Conservation (phyloP, 2,113 vertebrate genomes). For the Phalacrocorax carbo region DNA sequence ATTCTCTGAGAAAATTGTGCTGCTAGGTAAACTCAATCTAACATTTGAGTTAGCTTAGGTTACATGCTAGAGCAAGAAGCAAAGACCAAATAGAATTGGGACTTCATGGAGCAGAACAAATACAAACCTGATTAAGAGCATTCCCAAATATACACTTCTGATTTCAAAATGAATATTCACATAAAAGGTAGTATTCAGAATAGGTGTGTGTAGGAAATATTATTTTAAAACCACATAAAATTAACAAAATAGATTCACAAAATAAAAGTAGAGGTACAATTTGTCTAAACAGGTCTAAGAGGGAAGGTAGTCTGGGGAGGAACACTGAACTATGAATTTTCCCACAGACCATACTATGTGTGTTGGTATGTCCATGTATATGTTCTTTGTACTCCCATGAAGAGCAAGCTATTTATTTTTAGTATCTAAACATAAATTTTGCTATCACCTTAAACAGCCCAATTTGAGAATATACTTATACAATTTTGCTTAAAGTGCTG, state of each 20-base stretch:
- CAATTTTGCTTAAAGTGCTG: neutral
- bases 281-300: neutral
- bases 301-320: neutral
- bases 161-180: neutral
- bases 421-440: neutral
- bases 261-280: neutral
- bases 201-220: neutral
- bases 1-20: neutral
- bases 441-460: neutral
- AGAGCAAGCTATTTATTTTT: neutral
- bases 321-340: neutral
- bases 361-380: accelerated
- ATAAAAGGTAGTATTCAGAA: neutral
- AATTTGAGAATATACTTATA: neutral
- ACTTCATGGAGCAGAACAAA: neutral
- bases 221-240: neutral
- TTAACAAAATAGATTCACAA: neutral
- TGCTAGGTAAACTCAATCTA: neutral
- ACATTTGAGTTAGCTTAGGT: neutral
- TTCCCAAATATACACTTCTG: neutral
- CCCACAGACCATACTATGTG: accelerated
- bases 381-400: neutral
- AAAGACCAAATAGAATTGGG: accelerated
- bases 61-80: neutral
- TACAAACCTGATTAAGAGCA: neutral